Percentiles rank a stretch among this genome's conserved stretches.
Conservation (phyloP, 2,797 vertebrate species). For the Pagetopsis macropterus region DNA sequence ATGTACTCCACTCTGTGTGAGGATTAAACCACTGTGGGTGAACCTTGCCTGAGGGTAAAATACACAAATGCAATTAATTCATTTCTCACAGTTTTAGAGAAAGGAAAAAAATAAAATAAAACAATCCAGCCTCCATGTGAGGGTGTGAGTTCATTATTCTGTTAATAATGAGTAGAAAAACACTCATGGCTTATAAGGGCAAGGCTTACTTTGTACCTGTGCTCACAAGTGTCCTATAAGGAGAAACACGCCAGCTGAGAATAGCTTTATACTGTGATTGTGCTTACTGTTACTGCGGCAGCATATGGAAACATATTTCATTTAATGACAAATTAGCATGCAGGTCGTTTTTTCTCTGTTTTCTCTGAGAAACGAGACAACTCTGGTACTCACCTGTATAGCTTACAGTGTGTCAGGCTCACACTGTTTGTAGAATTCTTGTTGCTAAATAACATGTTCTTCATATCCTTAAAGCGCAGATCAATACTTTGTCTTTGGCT, state of each 20-base stretch:
- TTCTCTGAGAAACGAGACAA: slow-evolving; percentile 33
- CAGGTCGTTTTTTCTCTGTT: slow-evolving; percentile 6
- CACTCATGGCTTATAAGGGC: slow-evolving; percentile 45
- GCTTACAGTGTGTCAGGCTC: slow-evolving; percentile 23
- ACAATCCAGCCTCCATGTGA: slow-evolving; percentile 25
- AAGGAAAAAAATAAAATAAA: slow-evolving; percentile 2
- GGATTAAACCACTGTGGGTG: slow-evolving; percentile 63
- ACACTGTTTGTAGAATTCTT: slow-evolving; percentile 39
- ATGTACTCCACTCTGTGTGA: slow-evolving; percentile 59
- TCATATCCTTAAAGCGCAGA: slow-evolving; percentile 62
- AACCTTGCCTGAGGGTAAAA: slow-evolving; percentile 70
- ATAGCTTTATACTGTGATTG: slow-evolving; percentile 15
- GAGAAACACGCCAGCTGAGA: slow-evolving; percentile 28
- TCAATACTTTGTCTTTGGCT: slow-evolving; percentile 68
- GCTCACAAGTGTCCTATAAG: slow-evolving; percentile 35
- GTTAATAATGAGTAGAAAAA: slow-evolving; percentile 51
- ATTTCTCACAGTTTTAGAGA: slow-evolving; percentile 63
- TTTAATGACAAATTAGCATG: slow-evolving; percentile 47
- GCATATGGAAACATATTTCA: slow-evolving; percentile 58
- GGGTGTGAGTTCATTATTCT: slow-evolving; percentile 61
- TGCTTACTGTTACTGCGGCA: slow-evolving; percentile 17
- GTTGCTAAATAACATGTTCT: slow-evolving; percentile 58
- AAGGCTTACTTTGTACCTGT: slow-evolving; percentile 55
- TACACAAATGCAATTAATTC: slow-evolving; percentile 76
- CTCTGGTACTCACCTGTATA: slow-evolving; percentile 43